phyloP scores from a whole-genome alignment of 2,888 invertebrate genomes.

The Andrena camellia region DNA sequence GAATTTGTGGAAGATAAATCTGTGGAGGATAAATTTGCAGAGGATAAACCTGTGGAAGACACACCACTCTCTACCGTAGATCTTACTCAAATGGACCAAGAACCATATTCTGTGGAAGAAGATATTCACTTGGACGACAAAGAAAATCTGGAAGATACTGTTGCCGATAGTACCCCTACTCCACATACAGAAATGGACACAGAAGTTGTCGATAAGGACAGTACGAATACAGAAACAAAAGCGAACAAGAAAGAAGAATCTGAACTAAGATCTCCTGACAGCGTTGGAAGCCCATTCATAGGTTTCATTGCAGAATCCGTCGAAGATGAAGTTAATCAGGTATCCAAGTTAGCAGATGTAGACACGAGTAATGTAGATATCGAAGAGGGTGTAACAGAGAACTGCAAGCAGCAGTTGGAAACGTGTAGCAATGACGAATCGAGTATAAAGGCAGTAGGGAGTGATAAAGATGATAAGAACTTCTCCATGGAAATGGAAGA shows the following conservation, averaged over 20 bases:
- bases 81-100: background rate
- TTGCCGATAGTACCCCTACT: background rate
- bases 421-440: background rate
- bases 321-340: slow-evolving; percentile 4
- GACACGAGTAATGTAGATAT: background rate
- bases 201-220: background rate
- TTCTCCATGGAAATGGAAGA: background rate
- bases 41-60: background rate
- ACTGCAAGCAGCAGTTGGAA: background rate
- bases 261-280: slow-evolving; percentile 39
- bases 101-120: background rate
- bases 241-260: background rate
- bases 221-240: background rate
- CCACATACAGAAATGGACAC: background rate
- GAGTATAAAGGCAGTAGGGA: too few species aligned
- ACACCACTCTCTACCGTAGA: background rate
- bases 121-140: background rate
- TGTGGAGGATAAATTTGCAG: background rate
- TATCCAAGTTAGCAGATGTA: background rate
- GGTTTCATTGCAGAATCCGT: slow-evolving; percentile 67
- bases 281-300: slow-evolving; percentile 71
- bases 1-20: too few species aligned
- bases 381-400: background rate
- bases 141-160: background rate
- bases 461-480: background rate